phyloP scores from a whole-genome alignment of 2,888 invertebrate genomes.

The Eupithecia dodoneata region DNA sequence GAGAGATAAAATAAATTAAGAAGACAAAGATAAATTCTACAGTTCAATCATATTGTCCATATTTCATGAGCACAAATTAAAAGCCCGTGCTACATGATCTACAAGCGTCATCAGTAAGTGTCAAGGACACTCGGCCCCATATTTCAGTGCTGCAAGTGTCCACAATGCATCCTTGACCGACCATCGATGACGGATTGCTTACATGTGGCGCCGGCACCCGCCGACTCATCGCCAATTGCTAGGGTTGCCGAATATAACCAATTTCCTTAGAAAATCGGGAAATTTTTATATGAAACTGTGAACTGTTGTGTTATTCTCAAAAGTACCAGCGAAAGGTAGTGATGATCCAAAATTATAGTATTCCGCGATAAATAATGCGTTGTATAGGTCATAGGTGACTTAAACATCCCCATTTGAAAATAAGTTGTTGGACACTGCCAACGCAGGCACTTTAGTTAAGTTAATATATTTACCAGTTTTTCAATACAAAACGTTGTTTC shows the following conservation, averaged over 20 bases:
- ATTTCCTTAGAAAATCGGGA: not conserved
- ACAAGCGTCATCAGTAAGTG: conserved; percentile 41
- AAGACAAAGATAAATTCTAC: not conserved
- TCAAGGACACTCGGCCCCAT: conserved; percentile 48
- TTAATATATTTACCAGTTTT: too few species aligned
- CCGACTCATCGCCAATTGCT: conserved; percentile 67
- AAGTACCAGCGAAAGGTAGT: not conserved
- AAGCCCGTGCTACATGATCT: conserved; percentile 25
- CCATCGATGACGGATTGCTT: conserved; percentile 81
- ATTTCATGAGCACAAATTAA: conserved; percentile 3
- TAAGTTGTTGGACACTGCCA: not conserved
- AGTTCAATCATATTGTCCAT: not conserved
- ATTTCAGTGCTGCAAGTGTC: conserved; percentile 65
- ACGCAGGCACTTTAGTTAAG: not conserved
- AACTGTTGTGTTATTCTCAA: not conserved
- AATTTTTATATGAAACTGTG: not conserved
- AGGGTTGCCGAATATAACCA: conserved; percentile 56
- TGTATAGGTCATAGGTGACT: not conserved
- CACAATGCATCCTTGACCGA: conserved; percentile 77
- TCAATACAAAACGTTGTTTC: too few species aligned
- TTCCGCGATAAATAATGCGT: not conserved
- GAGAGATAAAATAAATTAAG: too few species aligned
- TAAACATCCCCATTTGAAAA: not conserved
- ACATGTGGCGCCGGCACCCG: conserved; percentile 75
- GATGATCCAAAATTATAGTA: not conserved